Conservation (phyloP, 2,797 vertebrate genomes). For the Protosalanx chinensis region DNA sequence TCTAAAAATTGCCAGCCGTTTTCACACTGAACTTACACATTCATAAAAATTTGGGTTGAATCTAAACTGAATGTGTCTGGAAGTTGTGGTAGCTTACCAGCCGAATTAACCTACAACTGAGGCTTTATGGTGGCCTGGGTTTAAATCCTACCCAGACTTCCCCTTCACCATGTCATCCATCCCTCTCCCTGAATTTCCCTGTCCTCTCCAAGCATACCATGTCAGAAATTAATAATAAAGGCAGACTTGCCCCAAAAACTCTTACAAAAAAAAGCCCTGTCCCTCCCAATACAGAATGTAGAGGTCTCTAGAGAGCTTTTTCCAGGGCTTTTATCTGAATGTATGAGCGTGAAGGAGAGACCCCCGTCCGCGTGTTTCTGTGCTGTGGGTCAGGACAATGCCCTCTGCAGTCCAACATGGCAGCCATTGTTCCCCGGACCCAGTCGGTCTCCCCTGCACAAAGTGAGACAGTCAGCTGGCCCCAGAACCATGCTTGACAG, state of each 20-base stretch:
- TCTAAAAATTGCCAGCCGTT: conserved; percentile 13
- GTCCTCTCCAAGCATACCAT: too few species aligned
- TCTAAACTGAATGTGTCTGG: conserved; percentile 39
- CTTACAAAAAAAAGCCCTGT: not conserved
- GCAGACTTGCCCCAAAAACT: not conserved
- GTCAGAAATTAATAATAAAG: too few species aligned
- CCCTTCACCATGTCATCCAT: too few species aligned
- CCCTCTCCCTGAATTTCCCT: too few species aligned
- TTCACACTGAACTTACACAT: conserved; percentile 26
- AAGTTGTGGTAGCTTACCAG: too few species aligned
- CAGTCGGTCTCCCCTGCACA: conserved; percentile 18
- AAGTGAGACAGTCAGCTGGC: conserved; percentile 36
- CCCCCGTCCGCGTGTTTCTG: conserved; percentile 8
- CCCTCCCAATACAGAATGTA: conserved; percentile 43
- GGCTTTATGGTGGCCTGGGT: too few species aligned
- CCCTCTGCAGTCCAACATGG: conserved; percentile 41
- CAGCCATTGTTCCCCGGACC: conserved; percentile 17
- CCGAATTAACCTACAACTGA: too few species aligned
- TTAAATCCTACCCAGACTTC: too few species aligned
- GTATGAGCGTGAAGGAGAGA: conserved; percentile 47
- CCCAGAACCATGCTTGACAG: conserved; percentile 43
- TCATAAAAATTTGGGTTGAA: conserved; percentile 17
- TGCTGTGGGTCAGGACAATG: conserved; percentile 29
- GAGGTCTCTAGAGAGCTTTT: conserved; percentile 52
- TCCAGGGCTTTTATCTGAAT: conserved; percentile 54